phyloP scores from a whole-genome alignment of 2,888 invertebrate genomes.

The Hartigia nigra region DNA sequence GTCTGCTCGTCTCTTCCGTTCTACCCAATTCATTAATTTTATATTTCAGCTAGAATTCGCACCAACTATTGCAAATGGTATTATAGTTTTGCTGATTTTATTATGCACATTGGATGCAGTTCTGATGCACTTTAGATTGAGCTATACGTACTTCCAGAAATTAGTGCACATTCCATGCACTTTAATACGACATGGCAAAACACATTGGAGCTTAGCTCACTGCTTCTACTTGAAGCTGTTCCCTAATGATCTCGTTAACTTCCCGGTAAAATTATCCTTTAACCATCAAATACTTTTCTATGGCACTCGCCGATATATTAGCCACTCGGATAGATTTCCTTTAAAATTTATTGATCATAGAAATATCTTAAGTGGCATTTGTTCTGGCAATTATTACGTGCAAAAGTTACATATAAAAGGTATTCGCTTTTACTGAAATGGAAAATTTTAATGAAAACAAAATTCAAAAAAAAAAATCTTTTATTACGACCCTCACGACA shows the following conservation, averaged over 20 bases:
- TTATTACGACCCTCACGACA: not conserved
- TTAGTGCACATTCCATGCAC: not conserved
- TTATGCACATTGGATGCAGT: not conserved
- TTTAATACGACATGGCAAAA: not conserved
- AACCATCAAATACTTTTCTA: not conserved
- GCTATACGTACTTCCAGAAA: not conserved
- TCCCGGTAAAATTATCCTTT: not conserved
- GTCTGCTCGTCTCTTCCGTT: not conserved
- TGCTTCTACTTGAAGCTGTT: not conserved
- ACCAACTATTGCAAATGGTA: not conserved
- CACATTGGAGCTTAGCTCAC: not conserved
- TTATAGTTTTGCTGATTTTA: not conserved
- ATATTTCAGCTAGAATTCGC: not conserved
- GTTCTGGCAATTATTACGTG: not conserved
- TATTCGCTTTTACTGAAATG: not conserved
- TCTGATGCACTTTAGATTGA: not conserved
- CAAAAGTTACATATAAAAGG: not conserved
- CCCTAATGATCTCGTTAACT: not conserved
- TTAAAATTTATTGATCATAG: not conserved
- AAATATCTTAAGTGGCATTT: not conserved
- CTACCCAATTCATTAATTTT: not conserved
- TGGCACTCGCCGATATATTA: not conserved
- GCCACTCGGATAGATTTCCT: not conserved
- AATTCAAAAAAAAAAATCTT: not conserved
- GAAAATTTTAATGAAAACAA: not conserved